These are phyloP conservation scores for Sphaerophoria taeniata DNA, from an alignment of 2,888 invertebrate species.

Conservation along the genomic window DNA sequence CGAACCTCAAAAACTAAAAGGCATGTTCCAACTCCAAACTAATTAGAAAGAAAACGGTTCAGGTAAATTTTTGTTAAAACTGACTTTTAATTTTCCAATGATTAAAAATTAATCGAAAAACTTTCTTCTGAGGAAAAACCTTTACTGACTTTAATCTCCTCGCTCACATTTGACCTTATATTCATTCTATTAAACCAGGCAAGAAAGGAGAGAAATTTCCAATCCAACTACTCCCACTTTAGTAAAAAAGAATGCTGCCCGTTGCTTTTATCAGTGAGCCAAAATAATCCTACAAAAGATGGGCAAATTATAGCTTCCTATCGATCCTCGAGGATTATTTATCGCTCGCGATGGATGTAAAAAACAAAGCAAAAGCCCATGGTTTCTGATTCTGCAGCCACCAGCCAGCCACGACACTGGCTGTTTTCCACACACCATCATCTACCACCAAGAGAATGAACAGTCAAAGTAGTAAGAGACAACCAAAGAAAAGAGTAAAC, in stretches of 20 bases:
- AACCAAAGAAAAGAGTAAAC: conserved; percentile 4
- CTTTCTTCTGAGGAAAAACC: too few relatives aligned
- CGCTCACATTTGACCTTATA: conserved; percentile 1
- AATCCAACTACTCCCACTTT: conserved; percentile 26
- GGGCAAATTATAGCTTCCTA: conserved; percentile 71
- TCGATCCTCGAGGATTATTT: conserved; percentile 68
- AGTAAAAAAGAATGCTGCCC: conserved; percentile 2
- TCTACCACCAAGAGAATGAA: conserved; percentile 12
- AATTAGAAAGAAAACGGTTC: too few relatives aligned
- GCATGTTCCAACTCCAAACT: too few relatives aligned
- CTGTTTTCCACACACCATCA: conserved; percentile 17
- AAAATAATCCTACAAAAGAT: conserved; percentile 66
- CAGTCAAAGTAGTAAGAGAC: conserved; percentile 33
- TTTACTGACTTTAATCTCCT: background rate
- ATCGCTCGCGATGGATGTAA: conserved; percentile 53
- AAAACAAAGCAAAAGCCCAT: conserved; percentile 46
- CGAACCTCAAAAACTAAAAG: too few relatives aligned
- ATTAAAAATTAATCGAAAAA: too few relatives aligned
- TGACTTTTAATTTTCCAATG: too few relatives aligned
- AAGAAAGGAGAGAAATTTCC: conserved; percentile 42
- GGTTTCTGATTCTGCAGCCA: background rate
- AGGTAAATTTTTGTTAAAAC: too few relatives aligned
- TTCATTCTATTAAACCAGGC: conserved; percentile 20
- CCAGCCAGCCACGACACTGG: background rate
- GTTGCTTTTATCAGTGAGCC: conserved; percentile 21